Evolutionary conservation across 2,888 invertebrate species (phyloP).

Genomic region (Apocheima hispidaria): DNA sequence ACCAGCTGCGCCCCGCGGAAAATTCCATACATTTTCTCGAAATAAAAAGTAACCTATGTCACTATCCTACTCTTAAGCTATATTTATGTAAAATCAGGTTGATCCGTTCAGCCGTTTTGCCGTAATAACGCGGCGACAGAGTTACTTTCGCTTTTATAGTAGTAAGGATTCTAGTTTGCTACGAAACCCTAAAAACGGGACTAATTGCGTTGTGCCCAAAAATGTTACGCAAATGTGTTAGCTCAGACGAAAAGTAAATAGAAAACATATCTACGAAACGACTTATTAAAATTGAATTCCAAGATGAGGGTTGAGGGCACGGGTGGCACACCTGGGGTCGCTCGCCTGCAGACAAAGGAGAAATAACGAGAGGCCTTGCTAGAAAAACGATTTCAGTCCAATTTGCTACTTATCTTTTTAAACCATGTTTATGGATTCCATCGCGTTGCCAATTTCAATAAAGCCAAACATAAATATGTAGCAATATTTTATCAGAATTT

Average conservation of each 20-base stretch:
- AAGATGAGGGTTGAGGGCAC: conserved; percentile 14
- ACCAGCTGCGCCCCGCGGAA: no score
- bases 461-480: conserved; percentile 5
- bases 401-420: conserved; percentile 21
- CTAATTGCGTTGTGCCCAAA: neutral
- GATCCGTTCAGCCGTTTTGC: no score
- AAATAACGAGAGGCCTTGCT: conserved; percentile 12
- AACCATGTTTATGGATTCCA: conserved; percentile 26
- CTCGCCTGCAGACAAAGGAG: conserved; percentile 12
- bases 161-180: no score
- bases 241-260: conserved; percentile 12
- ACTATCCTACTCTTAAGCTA: no score
- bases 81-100: no score
- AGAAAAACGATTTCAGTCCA: conserved; percentile 14
- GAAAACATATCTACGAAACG: conserved; percentile 8
- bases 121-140: no score
- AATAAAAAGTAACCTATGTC: no score
- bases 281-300: conserved; percentile 27
- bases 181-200: no score
- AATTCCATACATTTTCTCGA: no score
- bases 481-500: neutral
- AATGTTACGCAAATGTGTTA: neutral
- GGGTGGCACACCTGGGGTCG: conserved; percentile 24
- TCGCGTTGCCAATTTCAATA: conserved; percentile 14
- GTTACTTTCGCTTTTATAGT: no score